Evolutionary conservation across 2,113 vertebrate species (phyloP).

Genomic region (Cisticola juncidis): DNA sequence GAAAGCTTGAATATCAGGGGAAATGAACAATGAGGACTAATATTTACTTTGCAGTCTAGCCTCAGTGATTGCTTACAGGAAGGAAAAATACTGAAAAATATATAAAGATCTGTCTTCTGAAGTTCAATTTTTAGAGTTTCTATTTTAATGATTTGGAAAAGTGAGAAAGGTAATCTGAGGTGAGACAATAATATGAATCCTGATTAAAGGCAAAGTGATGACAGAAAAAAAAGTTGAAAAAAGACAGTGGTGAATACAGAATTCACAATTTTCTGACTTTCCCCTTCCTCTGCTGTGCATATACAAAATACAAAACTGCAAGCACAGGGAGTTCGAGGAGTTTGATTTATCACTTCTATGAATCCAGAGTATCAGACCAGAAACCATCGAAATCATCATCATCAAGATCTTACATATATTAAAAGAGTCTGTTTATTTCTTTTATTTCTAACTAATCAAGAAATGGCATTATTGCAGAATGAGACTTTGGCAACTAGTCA

Average conservation of each 20-base stretch:
- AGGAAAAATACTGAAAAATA: not conserved
- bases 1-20: not conserved
- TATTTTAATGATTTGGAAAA: constrained; percentile 7
- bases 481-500: not conserved
- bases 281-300: not conserved
- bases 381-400: not conserved
- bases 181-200: not conserved
- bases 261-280: not conserved
- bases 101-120: not conserved
- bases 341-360: not conserved
- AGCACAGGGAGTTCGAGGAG: not conserved
- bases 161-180: not conserved
- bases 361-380: not conserved
- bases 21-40: not conserved
- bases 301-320: not conserved
- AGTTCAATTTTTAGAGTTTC: not conserved
- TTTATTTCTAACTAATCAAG: not conserved
- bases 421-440: not conserved
- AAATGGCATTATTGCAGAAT: not conserved
- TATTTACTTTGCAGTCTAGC: not conserved
- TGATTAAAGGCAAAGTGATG: not conserved
- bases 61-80: not conserved
- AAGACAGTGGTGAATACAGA: not conserved
- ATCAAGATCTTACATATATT: not conserved
- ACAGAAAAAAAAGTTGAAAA: not conserved